These are phyloP conservation scores for Diploptera punctata DNA, from an alignment of 2,888 invertebrate species.

Conservation along the genomic window DNA sequence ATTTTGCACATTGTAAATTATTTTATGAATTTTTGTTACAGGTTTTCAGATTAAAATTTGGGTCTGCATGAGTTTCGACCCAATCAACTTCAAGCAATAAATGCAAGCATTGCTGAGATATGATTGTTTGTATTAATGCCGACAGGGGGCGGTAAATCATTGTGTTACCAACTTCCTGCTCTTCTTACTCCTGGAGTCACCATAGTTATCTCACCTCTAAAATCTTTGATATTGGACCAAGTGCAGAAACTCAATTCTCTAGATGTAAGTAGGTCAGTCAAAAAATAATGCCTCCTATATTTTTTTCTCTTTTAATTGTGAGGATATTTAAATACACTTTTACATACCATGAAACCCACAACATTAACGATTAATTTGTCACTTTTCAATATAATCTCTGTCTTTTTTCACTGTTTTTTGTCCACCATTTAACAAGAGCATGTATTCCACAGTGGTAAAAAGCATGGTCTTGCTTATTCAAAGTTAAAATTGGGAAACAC, in stretches of 20 bases:
- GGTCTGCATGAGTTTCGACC: constrained; percentile 88
- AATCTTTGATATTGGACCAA: constrained; percentile 95
- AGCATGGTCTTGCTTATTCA: too few species aligned
- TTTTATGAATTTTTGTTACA: constrained; percentile 46
- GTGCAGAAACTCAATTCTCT: constrained; percentile 89
- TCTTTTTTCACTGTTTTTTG: too few species aligned
- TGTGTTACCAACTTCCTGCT: constrained; percentile 93
- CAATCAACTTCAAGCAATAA: constrained; percentile 93
- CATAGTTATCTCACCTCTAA: constrained; percentile 93
- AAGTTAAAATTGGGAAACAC: too few species aligned
- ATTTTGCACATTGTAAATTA: too few species aligned
- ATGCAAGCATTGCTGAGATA: constrained; percentile 83
- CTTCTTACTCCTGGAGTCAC: constrained; percentile 86
- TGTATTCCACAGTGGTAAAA: too few species aligned
- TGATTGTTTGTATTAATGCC: constrained; percentile 99
- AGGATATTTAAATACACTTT: too few species aligned
- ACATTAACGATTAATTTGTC: too few species aligned
- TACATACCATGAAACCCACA: too few species aligned
- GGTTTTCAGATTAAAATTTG: constrained; percentile 83
- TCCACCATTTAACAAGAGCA: too few species aligned
- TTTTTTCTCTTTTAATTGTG: too few species aligned
- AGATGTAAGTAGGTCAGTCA: constrained; percentile 64
- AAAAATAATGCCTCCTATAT: too few species aligned
- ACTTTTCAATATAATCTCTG: too few species aligned
- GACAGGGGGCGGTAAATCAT: constrained; percentile 93